Percentiles rank a stretch among this genome's conserved stretches.
phyloP scores from a whole-genome alignment of 2,797 vertebrate species.

The Spinus pinus region DNA sequence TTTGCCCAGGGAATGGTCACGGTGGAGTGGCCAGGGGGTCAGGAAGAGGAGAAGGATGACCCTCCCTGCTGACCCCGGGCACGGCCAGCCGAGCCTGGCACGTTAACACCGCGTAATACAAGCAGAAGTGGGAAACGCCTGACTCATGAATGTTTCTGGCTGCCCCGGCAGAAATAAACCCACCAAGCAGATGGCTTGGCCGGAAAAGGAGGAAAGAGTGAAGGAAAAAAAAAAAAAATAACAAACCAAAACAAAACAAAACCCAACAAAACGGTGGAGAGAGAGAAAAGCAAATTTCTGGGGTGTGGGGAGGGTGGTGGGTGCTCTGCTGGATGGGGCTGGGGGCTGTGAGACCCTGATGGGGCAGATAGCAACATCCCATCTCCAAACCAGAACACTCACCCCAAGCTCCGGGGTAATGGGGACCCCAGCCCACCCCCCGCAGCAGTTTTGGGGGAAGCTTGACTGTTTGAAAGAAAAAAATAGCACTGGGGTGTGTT shows the following conservation, averaged over 20 bases:
- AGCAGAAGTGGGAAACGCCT: conserved; percentile 57
- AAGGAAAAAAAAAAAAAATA: neutral
- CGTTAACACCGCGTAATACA: neutral
- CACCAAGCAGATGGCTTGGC: conserved; percentile 48
- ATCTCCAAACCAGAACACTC: neutral
- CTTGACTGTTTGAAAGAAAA: neutral
- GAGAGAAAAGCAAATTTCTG: neutral
- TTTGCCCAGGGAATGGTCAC: neutral
- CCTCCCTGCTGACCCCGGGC: neutral
- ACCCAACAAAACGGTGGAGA: neutral
- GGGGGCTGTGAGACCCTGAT: neutral
- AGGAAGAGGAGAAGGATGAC: conserved; percentile 31
- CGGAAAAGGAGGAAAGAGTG: conserved; percentile 13
- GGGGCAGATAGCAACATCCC: neutral
- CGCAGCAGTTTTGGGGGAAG: neutral
- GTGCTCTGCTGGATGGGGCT: neutral
- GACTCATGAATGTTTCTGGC: conserved; percentile 42
- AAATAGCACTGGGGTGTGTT: neutral
- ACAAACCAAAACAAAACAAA: rapidly evolving
- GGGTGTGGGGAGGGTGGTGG: rapidly evolving
- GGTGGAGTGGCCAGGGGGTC: neutral
- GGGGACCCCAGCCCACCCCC: neutral
- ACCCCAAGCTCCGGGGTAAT: rapidly evolving
- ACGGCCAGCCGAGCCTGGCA: neutral
- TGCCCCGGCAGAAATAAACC: conserved; percentile 6